phyloP scores from a whole-genome alignment of 1,140 invertebrate species.

The Aphelinus certus region DNA sequence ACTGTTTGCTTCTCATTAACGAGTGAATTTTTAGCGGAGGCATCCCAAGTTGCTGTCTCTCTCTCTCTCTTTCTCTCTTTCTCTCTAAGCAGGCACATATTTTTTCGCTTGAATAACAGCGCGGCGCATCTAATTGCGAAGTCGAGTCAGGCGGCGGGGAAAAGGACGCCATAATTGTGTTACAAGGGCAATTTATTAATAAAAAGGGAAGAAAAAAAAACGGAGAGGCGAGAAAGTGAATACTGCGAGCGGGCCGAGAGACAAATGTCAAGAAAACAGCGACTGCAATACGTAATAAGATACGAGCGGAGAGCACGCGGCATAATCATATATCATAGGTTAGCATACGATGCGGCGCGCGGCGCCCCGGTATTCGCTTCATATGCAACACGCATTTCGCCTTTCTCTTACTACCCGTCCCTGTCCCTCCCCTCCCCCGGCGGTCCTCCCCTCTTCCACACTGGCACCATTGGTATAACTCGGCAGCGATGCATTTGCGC shows the following conservation, averaged over 20 bases:
- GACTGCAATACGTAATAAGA: conserved; percentile 57
- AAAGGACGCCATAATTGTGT: conserved; percentile 13
- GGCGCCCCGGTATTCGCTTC: neutral
- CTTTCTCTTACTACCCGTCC: neutral
- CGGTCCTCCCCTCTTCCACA: no score
- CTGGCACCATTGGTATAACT: no score
- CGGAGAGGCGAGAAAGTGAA: conserved; percentile 28
- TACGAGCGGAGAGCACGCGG: conserved; percentile 51
- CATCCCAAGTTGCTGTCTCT: conserved; percentile 4
- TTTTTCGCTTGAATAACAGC: neutral
- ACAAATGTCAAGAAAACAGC: conserved; percentile 38
- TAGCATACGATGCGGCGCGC: conserved; percentile 42
- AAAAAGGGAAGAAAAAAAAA: conserved; percentile 10
- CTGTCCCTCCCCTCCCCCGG: no score
- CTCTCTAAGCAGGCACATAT: neutral
- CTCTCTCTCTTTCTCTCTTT: conserved; percentile 5
- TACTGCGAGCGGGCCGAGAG: conserved; percentile 14
- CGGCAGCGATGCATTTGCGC: no score
- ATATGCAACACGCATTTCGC: conserved; percentile 7
- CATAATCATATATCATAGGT: conserved; percentile 59
- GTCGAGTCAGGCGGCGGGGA: neutral
- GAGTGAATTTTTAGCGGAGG: no score
- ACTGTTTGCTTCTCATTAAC: no score
- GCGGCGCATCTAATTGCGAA: conserved; percentile 23
- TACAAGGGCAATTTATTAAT: conserved; percentile 29